phyloP scores from a whole-genome alignment of 2,113 vertebrate genomes.

The Oenanthe oenanthe region DNA sequence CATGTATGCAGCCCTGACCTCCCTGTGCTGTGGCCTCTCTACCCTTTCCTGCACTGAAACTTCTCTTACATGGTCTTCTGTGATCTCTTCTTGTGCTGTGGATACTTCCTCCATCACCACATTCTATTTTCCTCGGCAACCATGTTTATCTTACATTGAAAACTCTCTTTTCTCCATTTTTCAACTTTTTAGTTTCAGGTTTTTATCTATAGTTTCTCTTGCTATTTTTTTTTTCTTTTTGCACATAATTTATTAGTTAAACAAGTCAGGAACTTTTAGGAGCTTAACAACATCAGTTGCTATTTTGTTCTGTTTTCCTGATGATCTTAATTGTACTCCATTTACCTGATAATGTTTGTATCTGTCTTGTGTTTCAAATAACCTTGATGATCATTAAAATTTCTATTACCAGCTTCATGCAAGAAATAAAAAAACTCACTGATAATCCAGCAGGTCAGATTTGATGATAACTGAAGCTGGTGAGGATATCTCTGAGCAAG shows the following conservation, averaged over 20 bases:
- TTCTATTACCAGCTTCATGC: not conserved
- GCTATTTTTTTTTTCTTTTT: not conserved
- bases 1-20: not conserved
- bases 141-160: not conserved
- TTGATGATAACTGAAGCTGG: not conserved
- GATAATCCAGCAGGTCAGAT: not conserved
- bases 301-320: not conserved
- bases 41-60: not conserved
- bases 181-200: not conserved
- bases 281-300: not conserved
- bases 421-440: conserved; percentile 14
- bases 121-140: not conserved
- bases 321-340: not conserved
- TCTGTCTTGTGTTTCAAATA: not conserved
- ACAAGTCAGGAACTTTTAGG: not conserved
- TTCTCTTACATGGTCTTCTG: not conserved
- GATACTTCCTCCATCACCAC: not conserved
- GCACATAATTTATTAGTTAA: not conserved
- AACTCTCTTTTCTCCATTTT: not conserved
- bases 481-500: not conserved
- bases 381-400: not conserved
- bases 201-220: not conserved
- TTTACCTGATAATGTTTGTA: not conserved
- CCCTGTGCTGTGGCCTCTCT: not conserved
- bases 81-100: not conserved